A percentile compares a stretch with the other conserved stretches of the same genome.
These are phyloP conservation scores for Pristionchus fissidentatus DNA, from an alignment of 2,888 invertebrate genomes.

Conservation along the genomic window DNA sequence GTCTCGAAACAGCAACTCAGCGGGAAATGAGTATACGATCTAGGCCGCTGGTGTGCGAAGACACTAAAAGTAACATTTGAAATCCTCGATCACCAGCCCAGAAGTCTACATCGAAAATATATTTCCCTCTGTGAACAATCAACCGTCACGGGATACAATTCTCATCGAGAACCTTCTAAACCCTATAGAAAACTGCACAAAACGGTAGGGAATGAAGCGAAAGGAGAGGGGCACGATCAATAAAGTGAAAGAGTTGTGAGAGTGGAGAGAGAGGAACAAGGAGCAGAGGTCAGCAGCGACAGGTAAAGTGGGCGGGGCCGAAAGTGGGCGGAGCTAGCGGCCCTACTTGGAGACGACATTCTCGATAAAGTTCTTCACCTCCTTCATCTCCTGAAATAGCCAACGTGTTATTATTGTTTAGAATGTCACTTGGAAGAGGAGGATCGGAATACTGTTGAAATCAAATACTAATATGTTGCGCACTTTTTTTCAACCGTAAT, in stretches of 20 bases:
- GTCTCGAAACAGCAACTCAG: too few species aligned
- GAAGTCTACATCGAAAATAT: too few species aligned
- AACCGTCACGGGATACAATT: too few species aligned
- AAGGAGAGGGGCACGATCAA: conserved; percentile 3
- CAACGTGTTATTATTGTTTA: background rate
- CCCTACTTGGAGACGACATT: conserved; percentile 30
- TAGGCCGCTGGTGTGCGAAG: too few species aligned
- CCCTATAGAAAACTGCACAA: conserved; percentile 21
- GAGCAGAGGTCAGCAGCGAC: too few species aligned
- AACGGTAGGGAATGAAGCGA: background rate
- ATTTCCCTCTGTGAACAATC: too few species aligned
- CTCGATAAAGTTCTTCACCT: conserved; percentile 57
- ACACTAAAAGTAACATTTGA: too few species aligned
- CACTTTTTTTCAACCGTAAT: background rate
- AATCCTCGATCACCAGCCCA: too few species aligned
- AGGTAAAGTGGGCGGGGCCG: too few species aligned
- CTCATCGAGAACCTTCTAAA: background rate
- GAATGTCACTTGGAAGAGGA: background rate
- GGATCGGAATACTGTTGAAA: background rate
- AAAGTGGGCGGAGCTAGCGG: too few species aligned
- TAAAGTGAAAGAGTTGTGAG: background rate
- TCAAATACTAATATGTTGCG: too few species aligned
- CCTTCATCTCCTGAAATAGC: conserved; percentile 56
- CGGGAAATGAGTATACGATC: background rate
- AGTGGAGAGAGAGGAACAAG: background rate